Percentiles rank a stretch among this genome's conserved stretches.
Conservation (phyloP, 2,888 invertebrate genomes). For the Chrysolina americana region DNA sequence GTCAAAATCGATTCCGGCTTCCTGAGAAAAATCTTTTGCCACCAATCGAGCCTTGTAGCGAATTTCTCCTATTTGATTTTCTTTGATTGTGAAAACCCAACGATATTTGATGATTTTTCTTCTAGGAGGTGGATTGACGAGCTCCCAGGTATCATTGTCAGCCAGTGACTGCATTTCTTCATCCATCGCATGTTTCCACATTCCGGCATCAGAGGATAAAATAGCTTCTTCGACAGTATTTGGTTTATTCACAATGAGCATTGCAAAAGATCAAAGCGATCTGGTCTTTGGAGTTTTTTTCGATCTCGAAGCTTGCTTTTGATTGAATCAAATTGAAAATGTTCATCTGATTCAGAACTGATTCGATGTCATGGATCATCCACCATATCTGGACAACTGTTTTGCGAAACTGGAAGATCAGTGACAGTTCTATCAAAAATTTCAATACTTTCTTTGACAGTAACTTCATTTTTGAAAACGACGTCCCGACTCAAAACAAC, state of each 20-base stretch:
- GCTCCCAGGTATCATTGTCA: slow-evolving; percentile 43
- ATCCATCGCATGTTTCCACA: slow-evolving; percentile 40
- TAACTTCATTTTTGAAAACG: too few relatives aligned
- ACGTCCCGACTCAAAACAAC: too few relatives aligned
- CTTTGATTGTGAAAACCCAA: slow-evolving; percentile 40
- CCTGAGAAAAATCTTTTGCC: slow-evolving; percentile 43
- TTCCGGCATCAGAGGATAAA: background rate
- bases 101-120: slow-evolving; percentile 40
- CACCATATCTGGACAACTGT: too few relatives aligned
- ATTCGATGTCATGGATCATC: too few relatives aligned
- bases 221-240: background rate
- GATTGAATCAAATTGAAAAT: too few relatives aligned
- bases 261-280: background rate
- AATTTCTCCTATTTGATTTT: slow-evolving; percentile 31
- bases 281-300: background rate
- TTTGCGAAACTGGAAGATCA: too few relatives aligned
- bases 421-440: too few relatives aligned
- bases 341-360: too few relatives aligned
- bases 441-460: too few relatives aligned
- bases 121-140: slow-evolving; percentile 33
- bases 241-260: background rate
- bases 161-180: too few relatives aligned
- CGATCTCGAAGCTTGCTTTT: background rate
- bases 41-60: slow-evolving; percentile 45
- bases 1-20: slow-evolving; percentile 12